Evolutionary conservation across 2,797 vertebrate species (phyloP).

Genomic region (Spatula clypeata): DNA sequence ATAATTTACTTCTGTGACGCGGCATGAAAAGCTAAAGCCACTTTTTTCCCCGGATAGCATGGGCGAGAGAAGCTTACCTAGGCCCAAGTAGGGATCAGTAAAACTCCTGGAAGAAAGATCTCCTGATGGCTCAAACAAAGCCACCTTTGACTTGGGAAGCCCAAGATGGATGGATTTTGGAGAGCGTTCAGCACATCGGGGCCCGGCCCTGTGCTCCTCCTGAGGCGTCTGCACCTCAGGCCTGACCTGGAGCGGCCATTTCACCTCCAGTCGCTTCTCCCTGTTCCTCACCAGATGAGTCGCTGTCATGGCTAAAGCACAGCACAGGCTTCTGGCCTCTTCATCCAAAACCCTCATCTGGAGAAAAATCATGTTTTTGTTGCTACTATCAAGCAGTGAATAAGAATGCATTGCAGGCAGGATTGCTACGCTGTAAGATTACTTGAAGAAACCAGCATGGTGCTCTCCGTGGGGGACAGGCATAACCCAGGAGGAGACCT

Average conservation of each 20-base stretch:
- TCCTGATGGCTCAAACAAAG: not conserved
- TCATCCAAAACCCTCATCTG: not conserved
- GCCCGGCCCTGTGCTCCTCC: not conserved
- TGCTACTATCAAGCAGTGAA: not conserved
- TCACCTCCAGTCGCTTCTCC: not conserved
- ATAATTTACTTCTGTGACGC: not conserved
- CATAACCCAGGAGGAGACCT: not conserved
- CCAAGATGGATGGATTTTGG: fast-evolving
- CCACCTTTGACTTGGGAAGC: fast-evolving
- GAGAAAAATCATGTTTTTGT: not conserved
- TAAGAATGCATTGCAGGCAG: not conserved
- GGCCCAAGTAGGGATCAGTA: not conserved
- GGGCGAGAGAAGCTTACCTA: not conserved
- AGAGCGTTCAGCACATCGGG: fast-evolving
- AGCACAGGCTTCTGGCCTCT: not conserved
- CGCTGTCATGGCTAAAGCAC: not conserved
- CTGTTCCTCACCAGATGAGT: not conserved
- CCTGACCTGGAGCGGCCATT: fast-evolving
- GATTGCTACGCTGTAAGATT: not conserved
- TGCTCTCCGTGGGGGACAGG: not conserved
- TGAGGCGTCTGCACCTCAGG: not conserved
- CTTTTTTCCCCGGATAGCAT: fast-evolving
- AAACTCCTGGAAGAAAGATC: not conserved
- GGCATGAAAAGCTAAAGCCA: not conserved
- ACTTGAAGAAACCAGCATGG: not conserved